Evolutionary conservation across 2,113 vertebrate species (phyloP), one percentile per base, ranked within the genome.

Genomic region (Psittacula cyanocephala): DNA sequence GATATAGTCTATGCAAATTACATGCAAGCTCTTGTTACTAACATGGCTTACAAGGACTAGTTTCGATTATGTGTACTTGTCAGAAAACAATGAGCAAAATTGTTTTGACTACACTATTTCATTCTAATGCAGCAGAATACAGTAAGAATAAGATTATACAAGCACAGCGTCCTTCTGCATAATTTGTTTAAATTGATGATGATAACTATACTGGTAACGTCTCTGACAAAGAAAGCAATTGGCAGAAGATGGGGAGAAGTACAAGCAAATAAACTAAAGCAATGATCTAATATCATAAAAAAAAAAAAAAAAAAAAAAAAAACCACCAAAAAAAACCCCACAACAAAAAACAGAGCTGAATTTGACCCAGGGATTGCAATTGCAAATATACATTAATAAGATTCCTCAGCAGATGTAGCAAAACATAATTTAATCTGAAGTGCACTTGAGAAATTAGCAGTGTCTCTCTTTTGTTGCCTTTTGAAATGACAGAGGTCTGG

Each of bases 341-440:
- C 37, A 37, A 37, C 37, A 33, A 20, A 94, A 96, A 57, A 6
- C 8, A 81, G 55, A 91, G 52, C 29, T 8, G 43, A 76, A 95
- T 96, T 95, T 91, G 43, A 95, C 86, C 84, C 71, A 90, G 86
- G 89, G 74, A 91, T 57, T 95, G 87, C 76, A 95, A 67, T 89
- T 91, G 65, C 43, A 95, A 97, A 91, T 94, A 95, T 72, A 65
- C 39, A 41, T 86, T 95, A 97, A 96, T 94, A 83, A 43, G 39
- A 94, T 95, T 96, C 84, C 77, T 96, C 71, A 72, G 69, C 81
- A 93, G 79, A 91, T 96, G 65, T 43, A 92, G 65, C 62, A 91
- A 89, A 88, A 81, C 81, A 69, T 96, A 95, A 97, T 97, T 98
- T 94, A 89, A 77, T 93, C 92, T 94, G 91, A 96, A 97, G 86